Conservation (phyloP, 2,113 vertebrate genomes). For the Daubentonia madagascariensis region DNA sequence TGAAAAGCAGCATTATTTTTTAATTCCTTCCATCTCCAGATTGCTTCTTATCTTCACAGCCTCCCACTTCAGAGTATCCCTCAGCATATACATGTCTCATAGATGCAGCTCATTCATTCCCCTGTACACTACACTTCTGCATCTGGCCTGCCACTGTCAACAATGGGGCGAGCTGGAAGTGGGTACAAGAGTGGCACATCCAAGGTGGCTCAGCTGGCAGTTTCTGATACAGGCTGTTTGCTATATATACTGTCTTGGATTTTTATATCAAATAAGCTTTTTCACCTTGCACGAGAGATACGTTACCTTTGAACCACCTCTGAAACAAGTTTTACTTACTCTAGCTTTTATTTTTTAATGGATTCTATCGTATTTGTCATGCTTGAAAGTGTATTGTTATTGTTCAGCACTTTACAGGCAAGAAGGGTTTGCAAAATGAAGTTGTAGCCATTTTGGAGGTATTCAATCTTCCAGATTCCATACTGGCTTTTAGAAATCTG, state of each 20-base stretch:
- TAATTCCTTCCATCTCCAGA: conserved; percentile 25
- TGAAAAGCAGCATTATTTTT: conserved; percentile 56
- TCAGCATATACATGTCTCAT: background rate
- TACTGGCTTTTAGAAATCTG: conserved; percentile 44
- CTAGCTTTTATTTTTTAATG: conserved; percentile 14
- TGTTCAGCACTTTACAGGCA: conserved; percentile 42
- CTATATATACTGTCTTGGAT: background rate
- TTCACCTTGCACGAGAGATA: background rate
- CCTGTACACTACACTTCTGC: background rate
- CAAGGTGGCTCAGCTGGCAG: background rate
- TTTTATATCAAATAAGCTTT: background rate
- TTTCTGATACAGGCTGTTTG: background rate
- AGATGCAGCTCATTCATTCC: background rate
- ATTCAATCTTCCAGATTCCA: conserved; percentile 56
- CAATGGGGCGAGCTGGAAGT: background rate
- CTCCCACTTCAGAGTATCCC: background rate
- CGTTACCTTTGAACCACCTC: conserved; percentile 34
- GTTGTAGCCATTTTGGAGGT: conserved; percentile 27
- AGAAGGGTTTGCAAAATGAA: conserved; percentile 52
- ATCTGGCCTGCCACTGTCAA: background rate
- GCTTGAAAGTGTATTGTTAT: conserved; percentile 61
- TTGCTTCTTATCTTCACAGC: background rate
- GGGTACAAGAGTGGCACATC: background rate
- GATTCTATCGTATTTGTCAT: conserved; percentile 54
- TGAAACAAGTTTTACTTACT: conserved; percentile 59